Evolutionary conservation across 2,797 vertebrate genomes (phyloP).

Genomic region (Ciconia nigra): DNA sequence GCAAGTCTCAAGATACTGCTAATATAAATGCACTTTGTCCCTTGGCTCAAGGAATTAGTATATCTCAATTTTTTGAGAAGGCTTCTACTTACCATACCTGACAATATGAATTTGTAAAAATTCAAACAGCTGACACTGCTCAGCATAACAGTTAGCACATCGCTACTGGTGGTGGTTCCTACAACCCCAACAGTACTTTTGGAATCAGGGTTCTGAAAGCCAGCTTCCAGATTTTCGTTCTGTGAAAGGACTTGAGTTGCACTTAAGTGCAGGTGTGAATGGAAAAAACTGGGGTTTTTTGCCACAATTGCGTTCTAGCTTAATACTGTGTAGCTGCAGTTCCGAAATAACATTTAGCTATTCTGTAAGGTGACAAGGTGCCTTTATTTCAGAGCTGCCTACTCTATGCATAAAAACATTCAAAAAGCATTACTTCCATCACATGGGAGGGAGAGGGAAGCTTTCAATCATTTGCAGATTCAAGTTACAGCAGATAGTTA

Average conservation of each 20-base stretch:
- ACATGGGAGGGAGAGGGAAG: not conserved
- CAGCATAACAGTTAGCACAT: not conserved
- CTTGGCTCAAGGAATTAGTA: not conserved
- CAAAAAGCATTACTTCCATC: not conserved
- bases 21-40: slow-evolving; percentile 28
- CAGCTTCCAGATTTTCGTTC: not conserved
- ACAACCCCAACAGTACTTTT: not conserved
- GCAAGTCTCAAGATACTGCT: not conserved
- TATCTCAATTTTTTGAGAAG: not conserved
- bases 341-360: not conserved
- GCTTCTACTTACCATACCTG: not conserved
- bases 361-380: not conserved
- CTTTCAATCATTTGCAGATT: slow-evolving; percentile 37
- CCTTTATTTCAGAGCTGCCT: not conserved
- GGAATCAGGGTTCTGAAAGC: not conserved
- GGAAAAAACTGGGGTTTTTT: not conserved
- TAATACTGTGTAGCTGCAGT: not conserved
- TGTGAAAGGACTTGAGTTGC: not conserved
- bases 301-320: accelerated
- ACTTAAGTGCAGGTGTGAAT: not conserved
- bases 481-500: slow-evolving; percentile 9
- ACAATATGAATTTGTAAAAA: not conserved
- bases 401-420: not conserved
- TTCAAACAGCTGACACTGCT: not conserved
- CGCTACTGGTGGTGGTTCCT: not conserved